phyloP scores from a whole-genome alignment of 2,113 vertebrate species.

The Bufo gargarizans region DNA sequence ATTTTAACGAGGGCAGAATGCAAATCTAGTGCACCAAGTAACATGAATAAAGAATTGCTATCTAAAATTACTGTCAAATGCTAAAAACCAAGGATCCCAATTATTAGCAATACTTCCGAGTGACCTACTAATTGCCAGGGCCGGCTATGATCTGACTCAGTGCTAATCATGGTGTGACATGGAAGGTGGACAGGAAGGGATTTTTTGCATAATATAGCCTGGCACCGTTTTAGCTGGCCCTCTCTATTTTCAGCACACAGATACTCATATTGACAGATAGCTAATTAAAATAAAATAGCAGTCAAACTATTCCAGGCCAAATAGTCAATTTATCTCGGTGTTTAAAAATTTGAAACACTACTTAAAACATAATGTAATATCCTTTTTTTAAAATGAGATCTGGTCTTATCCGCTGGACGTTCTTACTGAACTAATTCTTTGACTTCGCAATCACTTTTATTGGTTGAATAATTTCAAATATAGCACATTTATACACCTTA shows the following conservation, averaged over 20 bases:
- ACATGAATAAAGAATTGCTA: neutral
- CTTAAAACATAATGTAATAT: slow-evolving; percentile 21
- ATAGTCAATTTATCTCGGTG: slow-evolving; percentile 23
- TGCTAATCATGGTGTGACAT: slow-evolving; percentile 37
- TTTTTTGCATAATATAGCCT: slow-evolving; percentile 2
- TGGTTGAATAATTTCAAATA: slow-evolving; percentile 17
- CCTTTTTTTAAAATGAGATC: slow-evolving; percentile 16
- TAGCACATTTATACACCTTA: neutral
- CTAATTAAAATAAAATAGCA: slow-evolving; percentile 55
- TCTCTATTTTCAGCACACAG: slow-evolving; percentile 3
- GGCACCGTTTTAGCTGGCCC: neutral
- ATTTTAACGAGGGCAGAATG: neutral
- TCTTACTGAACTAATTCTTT: slow-evolving; percentile 18
- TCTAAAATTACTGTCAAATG: slow-evolving; percentile 23
- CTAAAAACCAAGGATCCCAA: slow-evolving; percentile 19
- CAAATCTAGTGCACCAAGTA: neutral
- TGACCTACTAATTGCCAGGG: slow-evolving; percentile 45
- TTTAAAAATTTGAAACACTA: slow-evolving; percentile 32
- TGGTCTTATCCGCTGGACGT: slow-evolving; percentile 3
- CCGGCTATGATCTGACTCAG: slow-evolving; percentile 1
- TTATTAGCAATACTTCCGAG: neutral
- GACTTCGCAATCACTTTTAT: slow-evolving; percentile 5
- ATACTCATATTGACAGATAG: slow-evolving; percentile 49
- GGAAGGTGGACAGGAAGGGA: slow-evolving; percentile 5
- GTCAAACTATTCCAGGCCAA: neutral